phyloP scores from a whole-genome alignment of 2,888 invertebrate species.

The Ophioninae sp. region DNA sequence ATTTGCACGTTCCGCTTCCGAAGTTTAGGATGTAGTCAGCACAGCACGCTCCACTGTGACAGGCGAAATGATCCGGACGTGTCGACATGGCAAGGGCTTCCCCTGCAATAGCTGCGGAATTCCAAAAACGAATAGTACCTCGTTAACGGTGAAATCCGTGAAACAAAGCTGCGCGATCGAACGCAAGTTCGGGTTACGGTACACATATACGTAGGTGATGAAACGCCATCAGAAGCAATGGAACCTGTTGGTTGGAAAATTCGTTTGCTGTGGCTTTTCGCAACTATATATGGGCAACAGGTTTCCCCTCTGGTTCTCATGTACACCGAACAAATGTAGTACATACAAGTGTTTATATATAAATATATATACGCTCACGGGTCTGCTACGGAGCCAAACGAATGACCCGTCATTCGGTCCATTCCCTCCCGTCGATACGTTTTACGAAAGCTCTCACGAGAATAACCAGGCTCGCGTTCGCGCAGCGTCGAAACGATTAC shows the following conservation, averaged over 20 bases:
- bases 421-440: conserved; percentile 56
- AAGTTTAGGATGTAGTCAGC: background rate
- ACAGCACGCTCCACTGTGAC: background rate
- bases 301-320: conserved; percentile 51
- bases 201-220: conserved; percentile 8
- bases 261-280: conserved; percentile 45
- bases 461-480: conserved; percentile 42
- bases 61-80: background rate
- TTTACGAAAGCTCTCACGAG: conserved; percentile 57
- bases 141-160: background rate
- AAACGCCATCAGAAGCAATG: conserved; percentile 30
- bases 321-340: conserved; percentile 18
- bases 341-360: conserved; percentile 4
- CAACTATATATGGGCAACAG: conserved; percentile 50
- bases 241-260: conserved; percentile 55
- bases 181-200: conserved; percentile 1
- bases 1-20: background rate
- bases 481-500: conserved; percentile 55
- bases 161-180: background rate
- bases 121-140: background rate
- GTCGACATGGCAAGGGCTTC: background rate
- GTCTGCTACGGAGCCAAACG: conserved; percentile 39
- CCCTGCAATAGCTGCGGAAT: background rate
- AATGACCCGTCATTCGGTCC: conserved; percentile 60
- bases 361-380: conserved; percentile 13